Base-by-base conservation (phyloP, 2,113 vertebrate species). In the Charadrius vociferus region DNA sequence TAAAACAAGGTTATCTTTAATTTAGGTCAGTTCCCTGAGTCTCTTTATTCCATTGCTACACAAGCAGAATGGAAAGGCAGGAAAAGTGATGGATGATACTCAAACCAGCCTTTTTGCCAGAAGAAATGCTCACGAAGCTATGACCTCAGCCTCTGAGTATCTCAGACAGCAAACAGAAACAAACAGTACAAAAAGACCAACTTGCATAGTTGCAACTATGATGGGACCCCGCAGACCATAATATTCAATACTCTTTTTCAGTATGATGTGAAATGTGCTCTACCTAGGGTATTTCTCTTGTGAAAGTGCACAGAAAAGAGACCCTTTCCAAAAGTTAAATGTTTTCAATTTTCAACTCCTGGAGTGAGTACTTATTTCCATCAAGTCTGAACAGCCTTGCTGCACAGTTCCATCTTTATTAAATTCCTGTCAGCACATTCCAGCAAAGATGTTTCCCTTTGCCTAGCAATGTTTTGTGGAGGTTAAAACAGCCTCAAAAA, bases 371-470 rank as follows among this genome's bases (percentile, higher is more conserved):
- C 61, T 88, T 93, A 86, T 92, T 95, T 92, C 58, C 66, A 86
- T 86, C 87, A 84, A 20, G 30, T 80, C 84, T 71, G 71, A 94
- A 77, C n/a, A 96, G 65, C 86, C 74, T 75, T 53, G n/a, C 77
- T 65, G 29, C 65, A 80, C 43, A 81, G 81, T 62, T 92, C 67
- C 36, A 90, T 87, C 74, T 80, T 95, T 90, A 96, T 94, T 93
- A 96, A 86, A 96, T 85, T 86, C 80, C 74, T 83, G 77, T 92
- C 90, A 94, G 94, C 90, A 85, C 95, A 97, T 97, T 98, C 97
- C 95, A 94, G 50, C 32, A 53, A 70, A 67, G 86, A 72, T 37
- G 62, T 68, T 80, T 78, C 78, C 65, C 56, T 88, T 80, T 89
- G 87, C 96, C 82, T 95, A 96, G 97, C 85, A 92, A 93, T 77